These are phyloP conservation scores for Polietes domitor DNA, from an alignment of 2,888 invertebrate genomes.

Conservation along the genomic window DNA sequence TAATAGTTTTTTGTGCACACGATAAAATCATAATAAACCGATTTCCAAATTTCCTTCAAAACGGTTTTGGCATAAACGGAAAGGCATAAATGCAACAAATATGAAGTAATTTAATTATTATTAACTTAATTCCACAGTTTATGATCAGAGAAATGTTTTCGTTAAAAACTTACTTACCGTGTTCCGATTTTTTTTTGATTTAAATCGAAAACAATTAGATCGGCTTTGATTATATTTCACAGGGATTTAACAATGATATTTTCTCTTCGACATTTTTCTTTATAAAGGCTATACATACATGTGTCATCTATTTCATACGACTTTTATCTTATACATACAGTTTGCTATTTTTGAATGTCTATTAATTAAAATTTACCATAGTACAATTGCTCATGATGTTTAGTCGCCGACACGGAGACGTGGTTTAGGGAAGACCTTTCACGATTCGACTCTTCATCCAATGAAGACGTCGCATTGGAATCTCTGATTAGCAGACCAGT, in stretches of 20 bases:
- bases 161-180: no score
- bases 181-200: no score
- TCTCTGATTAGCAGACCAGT: slow-evolving; percentile 40
- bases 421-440: slow-evolving; percentile 52
- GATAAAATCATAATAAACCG: no score
- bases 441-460: slow-evolving; percentile 52
- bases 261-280: not conserved
- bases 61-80: no score
- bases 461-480: slow-evolving; percentile 35
- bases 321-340: not conserved
- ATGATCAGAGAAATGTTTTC: not conserved
- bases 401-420: slow-evolving; percentile 34
- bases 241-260: no score
- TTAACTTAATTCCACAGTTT: no score
- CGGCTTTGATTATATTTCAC: no score
- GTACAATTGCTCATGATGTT: slow-evolving; percentile 64
- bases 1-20: no score
- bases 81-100: no score
- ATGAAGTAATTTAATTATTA: no score
- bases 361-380: slow-evolving; percentile 62
- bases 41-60: no score
- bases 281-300: not conserved
- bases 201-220: no score
- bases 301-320: not conserved
- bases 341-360: not conserved